These are phyloP conservation scores for Chelmon rostratus DNA, from an alignment of 2,797 vertebrate species.

Conservation along the genomic window DNA sequence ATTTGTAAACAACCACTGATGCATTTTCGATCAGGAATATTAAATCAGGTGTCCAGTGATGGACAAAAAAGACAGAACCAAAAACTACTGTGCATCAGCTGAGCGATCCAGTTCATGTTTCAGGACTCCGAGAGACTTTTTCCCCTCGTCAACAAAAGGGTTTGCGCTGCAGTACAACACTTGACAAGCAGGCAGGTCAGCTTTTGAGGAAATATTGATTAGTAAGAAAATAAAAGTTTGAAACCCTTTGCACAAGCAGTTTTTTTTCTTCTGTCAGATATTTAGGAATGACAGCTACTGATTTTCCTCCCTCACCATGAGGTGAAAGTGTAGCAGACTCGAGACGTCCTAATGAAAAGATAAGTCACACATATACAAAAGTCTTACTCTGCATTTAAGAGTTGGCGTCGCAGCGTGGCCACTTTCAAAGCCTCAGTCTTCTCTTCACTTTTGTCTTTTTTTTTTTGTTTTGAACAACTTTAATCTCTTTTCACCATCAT, in stretches of 20 bases:
- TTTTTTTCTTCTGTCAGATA: slow-evolving; percentile 28
- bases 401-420: slow-evolving; percentile 18
- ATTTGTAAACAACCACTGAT: not conserved
- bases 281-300: slow-evolving; percentile 14
- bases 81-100: not conserved
- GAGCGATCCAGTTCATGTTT: not conserved
- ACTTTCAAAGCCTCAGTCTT: slow-evolving; percentile 22
- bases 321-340: slow-evolving; percentile 25
- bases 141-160: slow-evolving; percentile 6
- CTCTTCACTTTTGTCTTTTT: slow-evolving; percentile 9
- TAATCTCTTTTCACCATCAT: slow-evolving; percentile 37
- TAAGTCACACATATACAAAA: slow-evolving; percentile 62
- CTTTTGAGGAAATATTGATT: slow-evolving; percentile 48
- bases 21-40: not conserved
- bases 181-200: slow-evolving; percentile 19
- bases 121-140: not conserved
- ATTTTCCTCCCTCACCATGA: slow-evolving; percentile 21
- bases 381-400: slow-evolving; percentile 48
- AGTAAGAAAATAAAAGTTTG: slow-evolving; percentile 17
- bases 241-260: slow-evolving; percentile 7
- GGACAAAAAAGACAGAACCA: not conserved
- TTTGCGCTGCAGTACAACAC: slow-evolving; percentile 1
- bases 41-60: not conserved
- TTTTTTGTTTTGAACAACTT: slow-evolving; percentile 27
- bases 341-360: slow-evolving; percentile 42